Evolutionary conservation across 2,113 vertebrate species (phyloP), one percentile per base, ranked within the genome.

Genomic region (Triplophysa siluroides): DNA sequence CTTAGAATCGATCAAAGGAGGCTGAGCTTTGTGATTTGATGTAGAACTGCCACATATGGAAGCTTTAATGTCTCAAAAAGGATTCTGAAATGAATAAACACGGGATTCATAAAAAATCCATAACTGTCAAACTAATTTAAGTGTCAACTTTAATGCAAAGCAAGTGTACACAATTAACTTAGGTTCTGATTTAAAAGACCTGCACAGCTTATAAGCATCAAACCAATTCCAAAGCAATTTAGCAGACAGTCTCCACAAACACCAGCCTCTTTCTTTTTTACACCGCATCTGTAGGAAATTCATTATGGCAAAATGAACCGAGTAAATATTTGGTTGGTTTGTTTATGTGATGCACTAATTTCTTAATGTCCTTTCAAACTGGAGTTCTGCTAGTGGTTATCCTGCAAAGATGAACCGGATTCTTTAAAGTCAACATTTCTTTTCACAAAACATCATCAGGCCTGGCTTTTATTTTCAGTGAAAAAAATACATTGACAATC

Each of bases 161-260:
- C 6, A 41, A 43, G 16, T 43, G 4, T 24, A 68, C 0, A 0
- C 7, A 21, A 24, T 23, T 68, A 47, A 9, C 21, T 23, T 21
- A 21, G 66, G 43, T 47, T 45, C 13, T 45, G 38, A 45, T 67
- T 68, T 23, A 45, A 16, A 68, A 47, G 19, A 68, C 65, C 41
- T 45, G 65, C n/a, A 14, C 12, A 13, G 65, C 2, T 24, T 47
- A 68, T 16, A 68, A 68, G 65, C 41, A 68, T 45, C 38, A 43
- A 33, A 41, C n/a, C 33, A n/a, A 47, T 16, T 69, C 43, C 66
- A 26, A 68, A 68, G 43, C 43, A 68, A 68, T 69, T 69, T 69
- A 50, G 43, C 4, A 47, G 7, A 45, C 47, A 69, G 43, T 47
- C 8, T 43, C 43, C 16, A 43, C 43, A 24, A 69, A 69, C 66